A percentile compares a stretch with the other conserved stretches of the same genome.
Conservation (phyloP, 2,113 vertebrate species). For the Oplegnathus fasciatus region DNA sequence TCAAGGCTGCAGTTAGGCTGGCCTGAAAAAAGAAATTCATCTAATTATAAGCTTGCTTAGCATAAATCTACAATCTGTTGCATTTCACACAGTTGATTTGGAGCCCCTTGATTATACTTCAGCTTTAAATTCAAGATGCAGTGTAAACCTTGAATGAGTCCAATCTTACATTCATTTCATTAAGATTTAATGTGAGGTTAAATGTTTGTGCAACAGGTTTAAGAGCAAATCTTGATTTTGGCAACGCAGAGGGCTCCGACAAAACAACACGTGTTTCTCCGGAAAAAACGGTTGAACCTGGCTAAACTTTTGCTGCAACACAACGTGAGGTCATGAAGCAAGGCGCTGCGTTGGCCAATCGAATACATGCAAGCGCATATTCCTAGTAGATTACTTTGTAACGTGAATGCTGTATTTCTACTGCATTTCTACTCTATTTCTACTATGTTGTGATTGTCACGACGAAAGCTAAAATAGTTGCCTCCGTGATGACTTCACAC, state of each 20-base stretch:
- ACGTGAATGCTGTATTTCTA: neutral
- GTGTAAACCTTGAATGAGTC: neutral
- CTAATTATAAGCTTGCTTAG: neutral
- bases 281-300: neutral
- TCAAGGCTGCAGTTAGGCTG: neutral
- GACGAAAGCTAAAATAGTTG: no score
- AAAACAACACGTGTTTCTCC: neutral
- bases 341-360: no score
- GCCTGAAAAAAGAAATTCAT: neutral
- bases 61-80: neutral
- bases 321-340: no score
- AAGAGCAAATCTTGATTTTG: neutral
- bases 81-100: neutral
- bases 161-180: neutral
- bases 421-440: no score
- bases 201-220: neutral
- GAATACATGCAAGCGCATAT: no score
- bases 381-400: neutral
- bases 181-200: neutral
- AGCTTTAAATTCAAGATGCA: neutral
- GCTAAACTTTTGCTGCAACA: no score
- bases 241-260: no score
- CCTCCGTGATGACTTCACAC: no score
- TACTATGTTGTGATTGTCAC: no score
- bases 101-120: neutral